These are phyloP conservation scores for Xiphias gladius DNA, from an alignment of 2,113 vertebrate genomes.

Conservation along the genomic window DNA sequence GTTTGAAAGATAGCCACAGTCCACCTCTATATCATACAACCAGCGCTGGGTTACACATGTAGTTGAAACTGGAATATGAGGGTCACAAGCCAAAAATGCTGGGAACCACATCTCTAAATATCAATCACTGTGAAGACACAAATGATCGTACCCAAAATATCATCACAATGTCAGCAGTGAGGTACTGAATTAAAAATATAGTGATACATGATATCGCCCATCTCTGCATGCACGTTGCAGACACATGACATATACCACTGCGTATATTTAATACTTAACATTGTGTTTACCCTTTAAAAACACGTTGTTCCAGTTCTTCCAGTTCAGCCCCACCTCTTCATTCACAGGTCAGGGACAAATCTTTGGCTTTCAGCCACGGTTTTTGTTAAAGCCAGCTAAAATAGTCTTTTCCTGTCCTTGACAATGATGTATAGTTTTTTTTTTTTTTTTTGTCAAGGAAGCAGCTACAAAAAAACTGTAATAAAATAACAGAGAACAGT, in stretches of 20 bases:
- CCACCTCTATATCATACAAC: too few species aligned
- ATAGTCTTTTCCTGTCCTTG: not conserved
- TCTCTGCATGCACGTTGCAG: not conserved
- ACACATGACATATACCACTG: not conserved
- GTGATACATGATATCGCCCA: not conserved
- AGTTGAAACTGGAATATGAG: too few species aligned
- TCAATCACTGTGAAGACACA: too few species aligned
- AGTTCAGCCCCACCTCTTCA: constrained; percentile 15
- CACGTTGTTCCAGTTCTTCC: constrained; percentile 48
- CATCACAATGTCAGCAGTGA: not conserved
- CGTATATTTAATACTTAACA: not conserved
- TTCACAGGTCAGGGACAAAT: not conserved
- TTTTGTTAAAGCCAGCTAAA: not conserved
- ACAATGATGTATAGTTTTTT: not conserved
- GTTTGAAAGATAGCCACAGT: too few species aligned
- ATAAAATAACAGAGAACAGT: not conserved
- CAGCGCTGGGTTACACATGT: too few species aligned
- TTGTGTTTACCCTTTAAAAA: not conserved
- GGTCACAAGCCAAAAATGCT: too few species aligned
- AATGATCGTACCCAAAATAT: not conserved
- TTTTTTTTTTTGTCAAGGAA: not conserved
- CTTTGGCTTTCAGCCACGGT: constrained; percentile 5
- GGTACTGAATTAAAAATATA: not conserved
- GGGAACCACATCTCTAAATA: too few species aligned
- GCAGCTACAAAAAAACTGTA: not conserved